Evolutionary conservation across 2,113 vertebrate species (phyloP).

Genomic region (Trematomus loennbergii): DNA sequence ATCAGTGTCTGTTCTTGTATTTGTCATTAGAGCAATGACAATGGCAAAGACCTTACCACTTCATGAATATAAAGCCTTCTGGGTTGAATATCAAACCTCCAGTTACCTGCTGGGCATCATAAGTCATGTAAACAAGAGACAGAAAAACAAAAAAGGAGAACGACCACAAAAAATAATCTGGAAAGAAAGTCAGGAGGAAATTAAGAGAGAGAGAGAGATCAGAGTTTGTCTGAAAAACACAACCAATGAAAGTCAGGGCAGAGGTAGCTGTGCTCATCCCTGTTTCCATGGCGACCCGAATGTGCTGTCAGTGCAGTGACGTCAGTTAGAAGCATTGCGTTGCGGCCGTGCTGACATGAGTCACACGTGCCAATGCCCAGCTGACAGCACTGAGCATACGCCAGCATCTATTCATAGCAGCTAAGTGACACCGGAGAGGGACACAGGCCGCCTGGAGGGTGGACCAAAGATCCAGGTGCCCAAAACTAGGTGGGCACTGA

Average conservation of each 20-base stretch:
- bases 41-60: background rate
- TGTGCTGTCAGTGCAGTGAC: constrained; percentile 80
- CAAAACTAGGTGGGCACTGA: constrained; percentile 5
- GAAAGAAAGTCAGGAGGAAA: background rate
- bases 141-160: background rate
- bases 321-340: constrained; percentile 65
- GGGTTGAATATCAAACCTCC: constrained; percentile 28
- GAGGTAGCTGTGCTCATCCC: constrained; percentile 71
- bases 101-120: constrained; percentile 41
- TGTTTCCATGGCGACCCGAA: constrained; percentile 85
- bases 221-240: constrained; percentile 57
- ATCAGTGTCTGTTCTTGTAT: constrained; percentile 1
- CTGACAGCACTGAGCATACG: constrained; percentile 69
- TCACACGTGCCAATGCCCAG: constrained; percentile 73
- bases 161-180: background rate
- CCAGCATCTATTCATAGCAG: constrained; percentile 83
- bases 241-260: constrained; percentile 68
- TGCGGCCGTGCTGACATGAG: constrained; percentile 67
- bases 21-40: constrained; percentile 29
- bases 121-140: constrained; percentile 16
- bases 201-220: background rate
- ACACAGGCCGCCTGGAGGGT: constrained; percentile 51
- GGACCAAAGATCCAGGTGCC: constrained; percentile 46
- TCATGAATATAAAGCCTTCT: constrained; percentile 15
- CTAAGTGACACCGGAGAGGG: constrained; percentile 63